Percentiles rank a stretch among this genome's conserved stretches.
phyloP scores from a whole-genome alignment of 2,113 vertebrate genomes.

The Acanthochromis polyacanthus region DNA sequence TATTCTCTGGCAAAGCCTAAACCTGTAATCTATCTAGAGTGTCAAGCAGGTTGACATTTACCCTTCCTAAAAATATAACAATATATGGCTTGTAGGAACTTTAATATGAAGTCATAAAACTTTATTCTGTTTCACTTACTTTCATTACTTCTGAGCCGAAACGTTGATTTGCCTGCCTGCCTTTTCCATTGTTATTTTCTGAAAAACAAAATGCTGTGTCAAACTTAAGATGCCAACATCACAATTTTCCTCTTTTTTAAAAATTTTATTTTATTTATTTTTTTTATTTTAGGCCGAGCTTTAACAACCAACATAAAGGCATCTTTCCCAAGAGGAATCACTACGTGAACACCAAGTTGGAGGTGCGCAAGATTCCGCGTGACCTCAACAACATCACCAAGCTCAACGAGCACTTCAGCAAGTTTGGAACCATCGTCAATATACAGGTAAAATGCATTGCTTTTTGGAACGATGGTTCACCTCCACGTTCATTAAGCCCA shows the following conservation, averaged over 20 bases:
- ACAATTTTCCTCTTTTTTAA: neutral
- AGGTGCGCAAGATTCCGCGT: slow-evolving; percentile 95
- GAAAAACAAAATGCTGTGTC: neutral
- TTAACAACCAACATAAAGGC: slow-evolving; percentile 92
- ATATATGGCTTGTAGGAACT: neutral
- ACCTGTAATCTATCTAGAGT: slow-evolving; percentile 8
- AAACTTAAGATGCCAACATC: neutral
- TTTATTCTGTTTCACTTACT: neutral
- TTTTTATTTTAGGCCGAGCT: slow-evolving; percentile 89
- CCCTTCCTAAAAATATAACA: neutral
- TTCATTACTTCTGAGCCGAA: neutral
- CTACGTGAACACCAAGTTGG: slow-evolving; percentile 95
- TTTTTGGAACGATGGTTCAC: too few species aligned
- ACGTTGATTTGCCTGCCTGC: too few species aligned
- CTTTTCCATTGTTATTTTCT: neutral
- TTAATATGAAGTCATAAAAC: neutral
- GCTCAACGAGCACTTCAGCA: slow-evolving; percentile 98
- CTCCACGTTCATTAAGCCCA: too few species aligned
- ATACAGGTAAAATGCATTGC: slow-evolving; percentile 89
- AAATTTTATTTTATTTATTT: too few species aligned
- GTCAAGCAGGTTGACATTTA: neutral
- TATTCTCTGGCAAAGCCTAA: slow-evolving; percentile 7
- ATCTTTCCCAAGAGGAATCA: slow-evolving; percentile 92
- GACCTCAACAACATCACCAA: slow-evolving; percentile 97
- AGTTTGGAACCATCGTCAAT: slow-evolving; percentile 98